Base-by-base conservation (phyloP, 2,888 invertebrate genomes). In the Dendrolimus houi region DNA sequence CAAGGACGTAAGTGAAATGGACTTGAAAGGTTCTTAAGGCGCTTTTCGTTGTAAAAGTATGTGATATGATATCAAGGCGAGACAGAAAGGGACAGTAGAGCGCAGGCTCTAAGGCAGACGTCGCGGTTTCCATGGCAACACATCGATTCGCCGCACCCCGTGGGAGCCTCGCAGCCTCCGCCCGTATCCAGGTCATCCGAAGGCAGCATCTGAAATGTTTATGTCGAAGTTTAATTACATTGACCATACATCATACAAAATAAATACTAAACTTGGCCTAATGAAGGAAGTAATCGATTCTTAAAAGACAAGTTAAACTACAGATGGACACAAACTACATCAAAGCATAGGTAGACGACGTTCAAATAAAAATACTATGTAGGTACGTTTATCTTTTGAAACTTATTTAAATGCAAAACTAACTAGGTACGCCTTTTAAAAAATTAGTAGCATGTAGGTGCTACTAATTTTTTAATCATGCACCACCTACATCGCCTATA, bases 51-150 rank as follows among this genome's bases (percentile, higher is more conserved):
- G 52, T 62, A 56, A 61, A 58, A 59, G 60, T 64, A 77, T 85
- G 85, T 87, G 89, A 89, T 89, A 90, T 89, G 88, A 90, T 89
- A 90, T 85, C 86, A 83, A 84, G 87, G 85, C 89, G 88, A 90
- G 89, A 90, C 83, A 88, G 89, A 90, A 79, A 87, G 87, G 81
- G 90, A 89, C 81, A 89, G 89, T 87, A 87, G 84, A 84, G 86
- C 84, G 86, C 89, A 88, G 87, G 81, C 87, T 88, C 82, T 88
- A 88, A 87, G 86, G 89, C 89, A 90, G 90, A 89, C 90, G 88
- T 90, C 85, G 88, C 89, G 79, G 89, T 90, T 77, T 83, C 80
- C 75, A 87, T 88, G 79, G 84, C 73, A 81, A 87, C 88, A 74
- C 88, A 90, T 90, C 90, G 90, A 90, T 90, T 87, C 81, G 81